Percentiles rank a stretch among this genome's conserved stretches.
These are phyloP conservation scores for Hyperoplus immaculatus DNA, from an alignment of 2,797 vertebrate species.

Conservation along the genomic window DNA sequence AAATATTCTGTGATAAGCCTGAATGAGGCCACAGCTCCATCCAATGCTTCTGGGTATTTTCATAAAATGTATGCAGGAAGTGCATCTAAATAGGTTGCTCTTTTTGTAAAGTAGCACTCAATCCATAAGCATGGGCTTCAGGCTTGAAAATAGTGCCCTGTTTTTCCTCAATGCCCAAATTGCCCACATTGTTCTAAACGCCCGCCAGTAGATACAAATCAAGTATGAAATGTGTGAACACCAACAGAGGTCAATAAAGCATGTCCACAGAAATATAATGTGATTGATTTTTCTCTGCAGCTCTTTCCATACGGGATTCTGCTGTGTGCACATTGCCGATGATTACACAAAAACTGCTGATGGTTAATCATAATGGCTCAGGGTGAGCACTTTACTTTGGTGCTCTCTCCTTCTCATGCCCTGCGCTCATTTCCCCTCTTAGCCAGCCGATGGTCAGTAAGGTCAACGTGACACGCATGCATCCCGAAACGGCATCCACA, in stretches of 20 bases:
- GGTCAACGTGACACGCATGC: constrained; percentile 78
- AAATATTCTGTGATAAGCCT: constrained; percentile 53
- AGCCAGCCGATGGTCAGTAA: constrained; percentile 73
- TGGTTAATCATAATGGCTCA: constrained; percentile 85
- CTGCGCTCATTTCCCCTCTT: constrained; percentile 76
- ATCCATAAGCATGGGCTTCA: constrained; percentile 75
- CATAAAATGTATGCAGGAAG: constrained; percentile 76
- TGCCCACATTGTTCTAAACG: constrained; percentile 83
- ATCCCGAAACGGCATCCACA: constrained; percentile 66
- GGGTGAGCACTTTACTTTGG: constrained; percentile 82
- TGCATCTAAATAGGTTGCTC: constrained; percentile 77
- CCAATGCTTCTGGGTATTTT: constrained; percentile 57
- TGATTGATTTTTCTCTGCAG: constrained; percentile 84
- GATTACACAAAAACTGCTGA: constrained; percentile 86
- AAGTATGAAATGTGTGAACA: constrained; percentile 83
- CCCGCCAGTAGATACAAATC: constrained; percentile 83
- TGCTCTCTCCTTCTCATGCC: constrained; percentile 76
- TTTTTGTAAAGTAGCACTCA: constrained; percentile 81
- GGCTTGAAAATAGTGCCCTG: constrained; percentile 76
- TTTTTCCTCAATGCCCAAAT: constrained; percentile 81
- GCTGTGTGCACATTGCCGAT: constrained; percentile 76
- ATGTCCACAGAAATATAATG: constrained; percentile 85
- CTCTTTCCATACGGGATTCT: constrained; percentile 75
- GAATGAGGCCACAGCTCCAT: constrained; percentile 57
- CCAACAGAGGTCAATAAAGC: constrained; percentile 85